These are phyloP conservation scores for Apostichopus japonicus DNA, from an alignment of 35 echinoderm and acorn worm genomes.

Conservation along the genomic window DNA sequence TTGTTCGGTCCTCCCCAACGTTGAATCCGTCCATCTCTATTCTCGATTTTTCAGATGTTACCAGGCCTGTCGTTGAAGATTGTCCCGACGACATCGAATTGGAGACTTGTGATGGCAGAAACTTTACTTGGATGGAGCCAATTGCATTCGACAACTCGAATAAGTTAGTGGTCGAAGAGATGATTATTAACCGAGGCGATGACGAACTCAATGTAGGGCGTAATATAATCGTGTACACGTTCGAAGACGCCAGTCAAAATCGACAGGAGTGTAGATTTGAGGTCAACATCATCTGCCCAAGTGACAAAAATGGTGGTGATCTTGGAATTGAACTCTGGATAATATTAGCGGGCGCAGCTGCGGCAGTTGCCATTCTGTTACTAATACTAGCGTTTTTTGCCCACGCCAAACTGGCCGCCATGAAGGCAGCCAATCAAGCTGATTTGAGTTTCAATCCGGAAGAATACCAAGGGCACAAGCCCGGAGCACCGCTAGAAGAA, in stretches of 20 bases:
- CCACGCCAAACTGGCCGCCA: background rate
- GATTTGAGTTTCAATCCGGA: background rate
- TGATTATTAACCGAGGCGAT: background rate
- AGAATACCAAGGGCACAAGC: background rate
- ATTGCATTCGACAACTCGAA: background rate
- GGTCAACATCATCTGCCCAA: background rate
- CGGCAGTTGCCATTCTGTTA: background rate
- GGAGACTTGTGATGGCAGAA: background rate
- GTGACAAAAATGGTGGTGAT: rapidly evolving
- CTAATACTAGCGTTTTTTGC: background rate
- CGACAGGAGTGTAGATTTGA: background rate
- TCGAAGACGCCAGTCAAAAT: background rate
- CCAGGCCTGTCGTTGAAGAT: background rate
- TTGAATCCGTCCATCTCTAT: too few species aligned
- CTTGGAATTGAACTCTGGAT: background rate
- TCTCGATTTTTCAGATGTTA: background rate
- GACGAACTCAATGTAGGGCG: background rate
- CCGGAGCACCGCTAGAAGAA: background rate
- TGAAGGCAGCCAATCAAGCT: background rate
- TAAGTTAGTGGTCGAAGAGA: background rate
- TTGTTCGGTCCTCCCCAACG: too few species aligned
- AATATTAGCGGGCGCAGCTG: background rate
- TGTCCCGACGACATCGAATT: conserved; percentile 19
- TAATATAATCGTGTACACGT: conserved; percentile 17
- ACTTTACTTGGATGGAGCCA: background rate